phyloP scores from a whole-genome alignment of 2,113 vertebrate genomes.

The Stictonetta naevosa region DNA sequence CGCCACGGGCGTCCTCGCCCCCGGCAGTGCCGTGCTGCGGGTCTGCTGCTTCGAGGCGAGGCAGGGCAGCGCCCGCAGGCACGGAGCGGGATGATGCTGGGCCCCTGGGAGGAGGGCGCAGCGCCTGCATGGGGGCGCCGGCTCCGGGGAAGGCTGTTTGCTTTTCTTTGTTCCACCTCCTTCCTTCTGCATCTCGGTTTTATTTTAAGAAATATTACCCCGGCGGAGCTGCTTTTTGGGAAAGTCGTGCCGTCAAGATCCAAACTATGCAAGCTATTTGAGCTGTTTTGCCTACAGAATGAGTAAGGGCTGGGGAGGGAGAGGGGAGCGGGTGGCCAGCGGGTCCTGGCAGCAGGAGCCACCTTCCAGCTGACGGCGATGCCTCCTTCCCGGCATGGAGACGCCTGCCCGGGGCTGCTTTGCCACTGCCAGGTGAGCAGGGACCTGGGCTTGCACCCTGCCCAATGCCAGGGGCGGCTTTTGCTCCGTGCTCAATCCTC shows the following conservation, averaged over 20 bases:
- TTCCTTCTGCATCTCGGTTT: slow-evolving; percentile 33
- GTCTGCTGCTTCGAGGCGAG: not conserved
- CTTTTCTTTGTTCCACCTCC: slow-evolving; percentile 56
- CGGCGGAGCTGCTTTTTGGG: not conserved
- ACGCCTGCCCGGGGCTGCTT: not conserved
- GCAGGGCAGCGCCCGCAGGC: slow-evolving; percentile 25
- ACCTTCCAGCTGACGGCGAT: slow-evolving; percentile 22
- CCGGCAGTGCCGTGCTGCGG: not conserved
- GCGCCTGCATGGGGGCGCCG: slow-evolving; percentile 21
- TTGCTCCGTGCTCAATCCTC: not conserved
- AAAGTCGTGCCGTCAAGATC: slow-evolving; percentile 4
- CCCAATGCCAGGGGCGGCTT: not conserved
- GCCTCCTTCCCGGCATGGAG: slow-evolving; percentile 19
- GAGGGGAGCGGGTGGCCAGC: not conserved
- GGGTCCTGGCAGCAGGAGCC: not conserved
- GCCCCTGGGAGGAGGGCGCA: slow-evolving; percentile 19
- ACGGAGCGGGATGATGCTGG: not conserved
- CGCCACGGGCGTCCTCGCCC: not conserved
- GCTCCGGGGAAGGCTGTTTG: slow-evolving; percentile 40
- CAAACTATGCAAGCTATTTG: slow-evolving; percentile 63
- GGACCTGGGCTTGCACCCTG: not conserved
- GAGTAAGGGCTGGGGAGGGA: slow-evolving; percentile 29
- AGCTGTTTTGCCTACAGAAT: slow-evolving; percentile 48
- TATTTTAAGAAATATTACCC: slow-evolving; percentile 71
- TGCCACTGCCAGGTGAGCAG: not conserved